Percentiles rank a stretch among this genome's conserved stretches.
Evolutionary conservation across 1,140 invertebrate species (phyloP).

Genomic region (Rhizoglyphus robini): DNA sequence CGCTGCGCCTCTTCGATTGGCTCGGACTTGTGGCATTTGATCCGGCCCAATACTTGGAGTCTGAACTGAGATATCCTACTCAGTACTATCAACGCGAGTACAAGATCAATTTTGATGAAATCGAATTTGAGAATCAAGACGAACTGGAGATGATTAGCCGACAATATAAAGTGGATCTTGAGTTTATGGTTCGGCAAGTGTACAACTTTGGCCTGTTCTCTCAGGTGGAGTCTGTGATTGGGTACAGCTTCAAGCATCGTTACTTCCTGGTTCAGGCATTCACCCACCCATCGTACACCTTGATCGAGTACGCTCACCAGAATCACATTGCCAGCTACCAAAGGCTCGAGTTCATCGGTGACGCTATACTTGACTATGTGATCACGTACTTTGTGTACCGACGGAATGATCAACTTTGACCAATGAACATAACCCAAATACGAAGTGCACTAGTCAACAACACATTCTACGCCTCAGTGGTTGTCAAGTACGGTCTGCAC

Average conservation of each 20-base stretch:
- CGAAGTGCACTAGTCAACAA: conserved; percentile 90
- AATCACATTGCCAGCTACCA: conserved; percentile 39
- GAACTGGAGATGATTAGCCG: too few relatives aligned
- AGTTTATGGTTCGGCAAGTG: not conserved
- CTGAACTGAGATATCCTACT: not conserved
- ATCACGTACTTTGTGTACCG: conserved; percentile 72
- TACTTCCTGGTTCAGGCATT: conserved; percentile 32
- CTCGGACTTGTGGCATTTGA: conserved; percentile 36
- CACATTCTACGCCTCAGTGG: conserved; percentile 73
- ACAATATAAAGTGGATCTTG: not conserved
- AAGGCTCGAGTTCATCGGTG: conserved; percentile 46
- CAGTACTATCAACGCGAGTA: not conserved
- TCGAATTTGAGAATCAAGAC: too few relatives aligned
- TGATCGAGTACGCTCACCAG: conserved; percentile 37
- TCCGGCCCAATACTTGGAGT: not conserved
- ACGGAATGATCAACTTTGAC: conserved; percentile 44
- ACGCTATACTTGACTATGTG: conserved; percentile 63
- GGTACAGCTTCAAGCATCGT: not conserved
- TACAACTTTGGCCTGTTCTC: not conserved
- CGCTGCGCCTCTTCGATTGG: conserved; percentile 55
- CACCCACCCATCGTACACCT: conserved; percentile 43
- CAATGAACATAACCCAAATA: conserved; percentile 77
- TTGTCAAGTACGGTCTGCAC: conserved; percentile 61
- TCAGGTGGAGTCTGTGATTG: not conserved
- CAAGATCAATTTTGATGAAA: not conserved